A percentile compares a stretch with the other conserved stretches of the same genome.
These are phyloP conservation scores for Eupeodes latifasciatus DNA, from an alignment of 2,888 invertebrate genomes.

Conservation along the genomic window DNA sequence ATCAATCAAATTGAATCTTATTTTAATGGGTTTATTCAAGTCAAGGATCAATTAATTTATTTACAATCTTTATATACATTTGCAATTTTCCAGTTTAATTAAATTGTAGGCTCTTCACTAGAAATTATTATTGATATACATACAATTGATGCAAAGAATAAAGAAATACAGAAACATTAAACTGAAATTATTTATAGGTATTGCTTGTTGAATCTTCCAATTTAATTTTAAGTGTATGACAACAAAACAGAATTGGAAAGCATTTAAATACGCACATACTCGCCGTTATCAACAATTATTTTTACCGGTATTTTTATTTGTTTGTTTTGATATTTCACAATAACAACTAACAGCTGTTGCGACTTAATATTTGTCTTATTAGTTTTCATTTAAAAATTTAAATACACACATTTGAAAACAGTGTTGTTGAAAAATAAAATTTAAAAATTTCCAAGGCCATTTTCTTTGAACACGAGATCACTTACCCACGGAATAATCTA, in stretches of 20 bases:
- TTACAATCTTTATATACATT: background rate
- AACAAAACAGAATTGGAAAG: background rate
- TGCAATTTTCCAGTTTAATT: background rate
- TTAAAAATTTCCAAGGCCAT: too few relatives aligned
- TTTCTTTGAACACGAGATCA: background rate
- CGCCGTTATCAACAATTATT: background rate
- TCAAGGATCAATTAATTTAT: background rate
- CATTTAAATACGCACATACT: background rate
- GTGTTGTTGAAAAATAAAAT: background rate
- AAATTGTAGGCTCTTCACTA: constrained; percentile 11
- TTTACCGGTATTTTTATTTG: background rate
- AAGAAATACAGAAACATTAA: background rate
- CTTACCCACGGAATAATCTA: too few relatives aligned
- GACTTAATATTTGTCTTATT: background rate
- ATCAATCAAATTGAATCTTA: background rate
- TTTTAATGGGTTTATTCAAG: constrained; percentile 12
- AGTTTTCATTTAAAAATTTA: constrained; percentile 10
- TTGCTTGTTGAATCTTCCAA: background rate
- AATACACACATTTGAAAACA: background rate
- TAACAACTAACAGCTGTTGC: constrained; percentile 8
- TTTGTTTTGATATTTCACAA: background rate
- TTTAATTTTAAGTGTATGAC: background rate
- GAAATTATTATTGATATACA: background rate
- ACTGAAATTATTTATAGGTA: background rate
- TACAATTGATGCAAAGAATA: background rate